phyloP scores from a whole-genome alignment of 2,888 invertebrate genomes.

The Diabrotica balteata region DNA sequence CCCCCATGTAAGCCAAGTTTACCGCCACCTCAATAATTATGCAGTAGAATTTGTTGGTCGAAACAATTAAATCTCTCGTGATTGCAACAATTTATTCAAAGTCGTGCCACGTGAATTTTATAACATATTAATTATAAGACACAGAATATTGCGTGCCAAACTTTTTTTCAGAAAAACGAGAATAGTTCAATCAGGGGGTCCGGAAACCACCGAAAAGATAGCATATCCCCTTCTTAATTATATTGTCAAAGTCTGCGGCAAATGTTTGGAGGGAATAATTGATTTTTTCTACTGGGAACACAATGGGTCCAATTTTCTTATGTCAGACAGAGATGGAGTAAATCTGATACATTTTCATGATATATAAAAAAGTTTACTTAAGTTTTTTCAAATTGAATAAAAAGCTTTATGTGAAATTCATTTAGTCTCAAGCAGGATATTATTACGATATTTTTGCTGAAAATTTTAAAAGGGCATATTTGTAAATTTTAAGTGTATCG shows the following conservation, averaged over 20 bases:
- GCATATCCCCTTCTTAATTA: conserved; percentile 36
- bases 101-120: conserved; percentile 10
- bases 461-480: no score
- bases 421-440: no score
- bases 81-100: conserved; percentile 5
- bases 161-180: conserved; percentile 11
- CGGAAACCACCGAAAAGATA: conserved; percentile 22
- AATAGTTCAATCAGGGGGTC: conserved; percentile 20
- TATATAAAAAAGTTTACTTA: no score
- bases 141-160: conserved; percentile 14
- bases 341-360: no score
- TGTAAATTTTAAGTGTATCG: no score
- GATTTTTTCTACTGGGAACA: conserved; percentile 37
- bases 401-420: no score
- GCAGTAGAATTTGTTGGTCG: neutral
- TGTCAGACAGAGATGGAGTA: conserved; percentile 8
- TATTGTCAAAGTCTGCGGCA: conserved; percentile 34
- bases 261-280: conserved; percentile 36
- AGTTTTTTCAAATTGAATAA: no score
- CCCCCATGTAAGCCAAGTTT: no score
- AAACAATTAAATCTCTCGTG: conserved; percentile 1
- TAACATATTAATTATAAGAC: conserved; percentile 21
- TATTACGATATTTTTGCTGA: no score
- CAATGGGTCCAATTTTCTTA: conserved; percentile 34
- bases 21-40: no score